Evolutionary conservation across 2,888 invertebrate species (phyloP).

Genomic region (Hanleya hanleyi): DNA sequence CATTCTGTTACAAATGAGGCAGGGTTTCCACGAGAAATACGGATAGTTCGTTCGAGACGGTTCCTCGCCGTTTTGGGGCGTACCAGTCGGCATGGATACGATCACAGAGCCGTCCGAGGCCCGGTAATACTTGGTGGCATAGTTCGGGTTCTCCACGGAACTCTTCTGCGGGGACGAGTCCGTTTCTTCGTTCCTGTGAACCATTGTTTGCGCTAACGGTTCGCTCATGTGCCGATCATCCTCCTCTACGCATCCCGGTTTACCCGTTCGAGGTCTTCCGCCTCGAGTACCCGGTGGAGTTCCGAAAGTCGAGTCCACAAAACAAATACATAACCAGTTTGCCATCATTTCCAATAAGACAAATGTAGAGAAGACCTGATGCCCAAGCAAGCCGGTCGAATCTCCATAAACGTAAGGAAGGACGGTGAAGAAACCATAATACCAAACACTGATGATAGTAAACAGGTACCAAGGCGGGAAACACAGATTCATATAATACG

Average conservation of each 20-base stretch:
- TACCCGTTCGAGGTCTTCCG: not conserved
- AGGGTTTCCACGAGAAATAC: conserved; percentile 8
- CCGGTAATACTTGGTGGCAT: not conserved
- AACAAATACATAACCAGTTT: conserved; percentile 2
- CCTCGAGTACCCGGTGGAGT: not conserved
- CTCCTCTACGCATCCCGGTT: no score
- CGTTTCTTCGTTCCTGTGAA: not conserved
- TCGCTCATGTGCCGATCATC: not conserved
- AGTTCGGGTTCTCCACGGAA: not conserved
- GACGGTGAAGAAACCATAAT: not conserved
- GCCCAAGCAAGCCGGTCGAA: not conserved
- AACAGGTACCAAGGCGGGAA: not conserved
- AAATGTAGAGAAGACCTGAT: conserved; percentile 1
- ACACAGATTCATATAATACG: not conserved
- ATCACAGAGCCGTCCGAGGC: not conserved
- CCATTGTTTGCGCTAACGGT: not conserved
- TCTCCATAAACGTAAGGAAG: not conserved
- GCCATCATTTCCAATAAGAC: not conserved
- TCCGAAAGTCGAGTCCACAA: not conserved
- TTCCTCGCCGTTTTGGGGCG: not conserved
- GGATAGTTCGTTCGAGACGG: not conserved
- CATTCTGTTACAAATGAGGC: not conserved
- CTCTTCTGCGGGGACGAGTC: no score
- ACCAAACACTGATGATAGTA: conserved; percentile 1
- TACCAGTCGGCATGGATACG: not conserved